Conservation (phyloP, 1,140 invertebrate genomes). For the Amphibalanus amphitrite region DNA sequence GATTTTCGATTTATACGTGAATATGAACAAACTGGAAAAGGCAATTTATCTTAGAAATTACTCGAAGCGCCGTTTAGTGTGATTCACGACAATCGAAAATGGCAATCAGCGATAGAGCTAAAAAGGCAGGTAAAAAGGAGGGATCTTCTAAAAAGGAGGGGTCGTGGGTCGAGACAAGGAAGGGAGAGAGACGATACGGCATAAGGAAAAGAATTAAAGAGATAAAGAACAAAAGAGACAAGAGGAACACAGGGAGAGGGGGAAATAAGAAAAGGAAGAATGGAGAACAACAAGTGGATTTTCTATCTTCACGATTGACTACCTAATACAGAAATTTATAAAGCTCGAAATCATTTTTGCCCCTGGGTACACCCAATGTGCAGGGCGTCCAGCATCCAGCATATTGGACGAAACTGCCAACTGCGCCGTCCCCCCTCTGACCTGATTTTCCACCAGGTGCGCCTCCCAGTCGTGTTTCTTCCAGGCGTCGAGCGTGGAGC, state of each 20-base stretch:
- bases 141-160: too few relatives aligned
- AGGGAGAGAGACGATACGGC: too few relatives aligned
- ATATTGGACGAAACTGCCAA: background rate
- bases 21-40: background rate
- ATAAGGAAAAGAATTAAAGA: too few relatives aligned
- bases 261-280: too few relatives aligned
- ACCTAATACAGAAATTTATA: background rate
- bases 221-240: too few relatives aligned
- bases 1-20: background rate
- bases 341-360: background rate
- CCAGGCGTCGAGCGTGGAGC: constrained; percentile 49
- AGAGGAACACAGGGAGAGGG: too few relatives aligned
- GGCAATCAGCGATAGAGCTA: background rate
- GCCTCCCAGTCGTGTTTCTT: constrained; percentile 38
- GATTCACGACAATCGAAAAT: background rate
- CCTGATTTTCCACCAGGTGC: constrained; percentile 40
- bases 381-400: background rate
- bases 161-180: too few relatives aligned
- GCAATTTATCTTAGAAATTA: background rate
- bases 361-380: background rate
- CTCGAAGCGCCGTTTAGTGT: background rate
- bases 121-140: too few relatives aligned
- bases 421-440: background rate
- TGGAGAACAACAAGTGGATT: too few relatives aligned
- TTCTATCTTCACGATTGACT: background rate